Percentiles rank a stretch among this genome's conserved stretches.
Conservation (phyloP, 2,113 vertebrate genomes). For the Dolichotis patagonum region DNA sequence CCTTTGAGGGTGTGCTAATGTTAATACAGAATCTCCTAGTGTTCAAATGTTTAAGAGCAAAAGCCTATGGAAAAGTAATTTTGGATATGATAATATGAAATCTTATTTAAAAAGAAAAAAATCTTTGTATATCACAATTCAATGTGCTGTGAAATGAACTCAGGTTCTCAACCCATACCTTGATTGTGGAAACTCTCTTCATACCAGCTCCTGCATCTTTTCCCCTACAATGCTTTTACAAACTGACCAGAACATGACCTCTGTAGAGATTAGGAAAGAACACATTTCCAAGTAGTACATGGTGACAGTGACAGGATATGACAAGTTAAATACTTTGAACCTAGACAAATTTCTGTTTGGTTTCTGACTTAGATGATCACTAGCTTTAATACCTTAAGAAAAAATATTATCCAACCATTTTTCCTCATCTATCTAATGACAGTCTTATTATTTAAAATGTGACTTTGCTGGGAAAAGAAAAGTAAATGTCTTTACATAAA, state of each 20-base stretch:
- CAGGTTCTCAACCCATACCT: no score
- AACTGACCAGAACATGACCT: not conserved
- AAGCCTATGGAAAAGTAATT: not conserved
- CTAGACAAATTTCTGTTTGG: not conserved
- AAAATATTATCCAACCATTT: not conserved
- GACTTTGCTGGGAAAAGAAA: not conserved
- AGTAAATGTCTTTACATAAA: not conserved
- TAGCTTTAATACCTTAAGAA: not conserved
- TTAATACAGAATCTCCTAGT: not conserved
- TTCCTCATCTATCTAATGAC: not conserved
- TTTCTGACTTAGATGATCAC: not conserved
- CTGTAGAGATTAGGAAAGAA: not conserved
- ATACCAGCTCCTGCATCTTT: not conserved
- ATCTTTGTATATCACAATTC: not conserved
- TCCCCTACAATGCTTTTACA: not conserved
- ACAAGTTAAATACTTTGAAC: not conserved
- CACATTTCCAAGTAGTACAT: not conserved
- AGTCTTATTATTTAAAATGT: not conserved
- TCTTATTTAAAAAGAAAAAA: not conserved
- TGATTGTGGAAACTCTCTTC: not conserved
- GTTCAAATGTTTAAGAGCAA: not conserved
- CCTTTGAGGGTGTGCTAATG: not conserved
- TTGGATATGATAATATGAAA: not conserved
- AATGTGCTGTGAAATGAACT: not conserved
- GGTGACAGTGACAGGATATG: not conserved